These are phyloP conservation scores for Heliconius nattereri DNA, from an alignment of 1,140 invertebrate species.

Conservation along the genomic window DNA sequence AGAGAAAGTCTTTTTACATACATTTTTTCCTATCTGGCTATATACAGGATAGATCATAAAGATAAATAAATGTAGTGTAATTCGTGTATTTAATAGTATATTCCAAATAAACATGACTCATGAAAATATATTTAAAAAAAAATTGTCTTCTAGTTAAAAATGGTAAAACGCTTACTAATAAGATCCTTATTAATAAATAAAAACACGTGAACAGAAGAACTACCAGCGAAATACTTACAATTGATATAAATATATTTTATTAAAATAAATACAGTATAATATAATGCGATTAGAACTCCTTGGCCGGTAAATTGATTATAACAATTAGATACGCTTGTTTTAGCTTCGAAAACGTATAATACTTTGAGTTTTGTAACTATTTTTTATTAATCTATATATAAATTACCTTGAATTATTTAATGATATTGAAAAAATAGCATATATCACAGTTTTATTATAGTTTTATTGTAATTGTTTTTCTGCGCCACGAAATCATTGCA, in stretches of 20 bases:
- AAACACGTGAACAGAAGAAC: too few species aligned
- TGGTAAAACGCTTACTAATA: too few species aligned
- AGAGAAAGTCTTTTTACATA: too few species aligned
- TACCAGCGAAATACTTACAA: not conserved
- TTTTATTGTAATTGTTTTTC: constrained; percentile 32
- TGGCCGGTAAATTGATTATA: constrained; percentile 21
- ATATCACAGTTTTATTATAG: constrained; percentile 23
- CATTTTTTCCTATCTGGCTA: too few species aligned
- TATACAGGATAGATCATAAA: too few species aligned
- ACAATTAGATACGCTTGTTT: not conserved
- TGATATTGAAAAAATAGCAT: constrained; percentile 1
- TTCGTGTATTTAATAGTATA: not conserved
- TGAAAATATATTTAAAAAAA: too few species aligned
- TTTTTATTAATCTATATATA: not conserved
- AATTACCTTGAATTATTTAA: not conserved
- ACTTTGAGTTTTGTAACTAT: not conserved
- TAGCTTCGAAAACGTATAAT: not conserved
- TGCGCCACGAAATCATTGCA: constrained; percentile 64
- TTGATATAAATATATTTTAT: not conserved
- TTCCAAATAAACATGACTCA: too few species aligned
- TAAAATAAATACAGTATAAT: constrained; percentile 17
- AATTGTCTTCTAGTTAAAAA: too few species aligned
- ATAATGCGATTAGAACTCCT: constrained; percentile 14
- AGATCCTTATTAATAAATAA: too few species aligned
- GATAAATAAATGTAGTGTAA: too few species aligned